Evolutionary conservation across 2,888 invertebrate species (phyloP).

Genomic region (Julus scandinavius): DNA sequence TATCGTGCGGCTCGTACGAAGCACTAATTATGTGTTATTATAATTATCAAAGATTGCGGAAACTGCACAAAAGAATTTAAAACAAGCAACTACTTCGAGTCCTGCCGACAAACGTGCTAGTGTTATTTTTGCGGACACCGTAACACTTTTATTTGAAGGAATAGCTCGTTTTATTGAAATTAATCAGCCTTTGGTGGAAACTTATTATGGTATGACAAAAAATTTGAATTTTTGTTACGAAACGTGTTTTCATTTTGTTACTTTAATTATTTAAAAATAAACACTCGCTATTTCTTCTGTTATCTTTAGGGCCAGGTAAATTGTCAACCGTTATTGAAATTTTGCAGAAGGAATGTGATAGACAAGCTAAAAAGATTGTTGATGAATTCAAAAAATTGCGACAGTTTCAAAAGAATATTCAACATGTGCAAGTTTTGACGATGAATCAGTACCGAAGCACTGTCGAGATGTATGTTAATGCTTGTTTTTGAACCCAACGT

Average conservation of each 20-base stretch:
- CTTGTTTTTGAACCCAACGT: no score
- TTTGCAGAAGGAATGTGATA: slow-evolving; percentile 83
- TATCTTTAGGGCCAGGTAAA: slow-evolving; percentile 73
- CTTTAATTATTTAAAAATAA: no score
- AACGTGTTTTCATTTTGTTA: no score
- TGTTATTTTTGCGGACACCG: slow-evolving; percentile 85
- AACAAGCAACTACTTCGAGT: slow-evolving; percentile 74
- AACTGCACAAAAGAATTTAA: slow-evolving; percentile 78
- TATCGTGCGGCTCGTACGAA: no score
- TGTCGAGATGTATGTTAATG: neutral
- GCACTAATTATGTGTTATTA: no score
- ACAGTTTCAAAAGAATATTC: slow-evolving; percentile 73
- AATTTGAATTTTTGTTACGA: no score
- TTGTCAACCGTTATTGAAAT: slow-evolving; percentile 77
- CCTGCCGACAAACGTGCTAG: slow-evolving; percentile 76
- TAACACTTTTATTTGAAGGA: slow-evolving; percentile 85
- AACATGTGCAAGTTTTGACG: slow-evolving; percentile 68
- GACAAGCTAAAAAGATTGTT: slow-evolving; percentile 72
- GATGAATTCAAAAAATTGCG: slow-evolving; percentile 79
- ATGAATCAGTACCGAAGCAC: slow-evolving; percentile 20
- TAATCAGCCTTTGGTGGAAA: slow-evolving; percentile 89
- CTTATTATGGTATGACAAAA: slow-evolving; percentile 77
- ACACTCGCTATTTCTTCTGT: no score
- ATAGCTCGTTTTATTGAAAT: slow-evolving; percentile 85
- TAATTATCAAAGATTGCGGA: slow-evolving; percentile 67